A percentile compares a stretch with the other conserved stretches of the same genome.
phyloP scores from a whole-genome alignment of 2,113 vertebrate genomes.

The Vulpes ferrilata region DNA sequence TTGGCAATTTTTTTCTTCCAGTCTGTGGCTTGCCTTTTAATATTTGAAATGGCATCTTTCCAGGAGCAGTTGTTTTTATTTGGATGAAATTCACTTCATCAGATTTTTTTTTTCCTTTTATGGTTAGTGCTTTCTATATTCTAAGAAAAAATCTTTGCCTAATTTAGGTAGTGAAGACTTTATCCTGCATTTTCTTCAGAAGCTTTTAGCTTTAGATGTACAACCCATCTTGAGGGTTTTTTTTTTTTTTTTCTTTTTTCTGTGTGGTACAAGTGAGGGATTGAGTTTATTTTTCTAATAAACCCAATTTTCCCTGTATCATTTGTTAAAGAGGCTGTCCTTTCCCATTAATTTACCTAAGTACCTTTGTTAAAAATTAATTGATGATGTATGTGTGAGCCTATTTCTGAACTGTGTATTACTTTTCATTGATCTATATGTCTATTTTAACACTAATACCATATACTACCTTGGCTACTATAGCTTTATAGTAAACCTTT shows the following conservation, averaged over 20 bases:
- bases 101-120: background rate
- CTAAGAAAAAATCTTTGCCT: background rate
- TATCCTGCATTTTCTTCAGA: background rate
- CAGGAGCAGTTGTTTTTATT: background rate
- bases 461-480: no score
- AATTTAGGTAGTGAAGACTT: background rate
- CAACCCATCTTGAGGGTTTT: background rate
- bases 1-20: background rate
- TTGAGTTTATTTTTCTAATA: background rate
- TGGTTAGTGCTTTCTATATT: background rate
- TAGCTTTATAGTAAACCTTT: background rate
- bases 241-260: background rate
- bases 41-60: background rate
- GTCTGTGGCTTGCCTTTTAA: background rate
- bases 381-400: background rate
- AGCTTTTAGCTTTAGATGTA: background rate
- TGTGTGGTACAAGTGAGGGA: background rate
- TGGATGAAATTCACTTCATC: background rate
- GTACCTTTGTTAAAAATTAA: background rate
- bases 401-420: background rate
- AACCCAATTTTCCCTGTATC: background rate
- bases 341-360: background rate
- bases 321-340: background rate
- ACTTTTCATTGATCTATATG: background rate
- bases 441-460: background rate